These are phyloP conservation scores for Pherbina coryleti DNA, from an alignment of 2,888 invertebrate species.

Conservation along the genomic window DNA sequence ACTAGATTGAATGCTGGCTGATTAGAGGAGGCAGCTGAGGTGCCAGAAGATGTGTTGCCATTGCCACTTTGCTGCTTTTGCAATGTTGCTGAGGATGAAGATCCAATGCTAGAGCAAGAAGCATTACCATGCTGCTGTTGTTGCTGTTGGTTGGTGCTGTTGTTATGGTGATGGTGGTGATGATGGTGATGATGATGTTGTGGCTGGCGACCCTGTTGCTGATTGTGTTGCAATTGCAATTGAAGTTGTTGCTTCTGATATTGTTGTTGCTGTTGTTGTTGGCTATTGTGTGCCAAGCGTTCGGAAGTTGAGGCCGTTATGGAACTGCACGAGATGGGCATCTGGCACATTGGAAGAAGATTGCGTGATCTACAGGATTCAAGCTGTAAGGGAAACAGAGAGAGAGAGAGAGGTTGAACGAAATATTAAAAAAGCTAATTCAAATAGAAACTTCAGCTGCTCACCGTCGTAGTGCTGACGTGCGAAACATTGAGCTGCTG, in stretches of 20 bases:
- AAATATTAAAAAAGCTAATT: background rate
- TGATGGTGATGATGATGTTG: slow-evolving; percentile 36
- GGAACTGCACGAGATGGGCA: slow-evolving; percentile 64
- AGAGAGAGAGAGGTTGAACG: background rate
- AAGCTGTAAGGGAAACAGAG: slow-evolving; percentile 42
- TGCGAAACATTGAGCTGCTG: slow-evolving; percentile 70
- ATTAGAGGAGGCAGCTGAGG: slow-evolving; percentile 69
- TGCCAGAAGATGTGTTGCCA: slow-evolving; percentile 56
- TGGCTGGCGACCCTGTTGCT: slow-evolving; percentile 37
- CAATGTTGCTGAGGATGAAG: slow-evolving; percentile 12
- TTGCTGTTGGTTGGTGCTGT: slow-evolving; percentile 40
- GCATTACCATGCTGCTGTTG: slow-evolving; percentile 3
- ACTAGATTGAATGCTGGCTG: slow-evolving; percentile 85
- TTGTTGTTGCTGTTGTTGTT: slow-evolving; percentile 47
- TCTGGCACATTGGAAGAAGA: slow-evolving; percentile 70
- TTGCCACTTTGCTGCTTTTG: slow-evolving; percentile 34
- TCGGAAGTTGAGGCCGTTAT: slow-evolving; percentile 61
- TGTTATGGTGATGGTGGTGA: slow-evolving; percentile 46
- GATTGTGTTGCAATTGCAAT: slow-evolving; percentile 47
- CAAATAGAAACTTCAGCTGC: slow-evolving; percentile 61
- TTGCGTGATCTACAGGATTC: slow-evolving; percentile 65
- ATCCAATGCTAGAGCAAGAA: slow-evolving; percentile 8
- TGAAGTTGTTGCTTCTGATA: slow-evolving; percentile 51
- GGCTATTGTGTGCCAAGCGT: slow-evolving; percentile 49
- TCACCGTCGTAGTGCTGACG: slow-evolving; percentile 79